Percentiles rank a stretch among this genome's conserved stretches.
Evolutionary conservation across 2,888 invertebrate genomes (phyloP).

Genomic region (Marronus borbonicus): DNA sequence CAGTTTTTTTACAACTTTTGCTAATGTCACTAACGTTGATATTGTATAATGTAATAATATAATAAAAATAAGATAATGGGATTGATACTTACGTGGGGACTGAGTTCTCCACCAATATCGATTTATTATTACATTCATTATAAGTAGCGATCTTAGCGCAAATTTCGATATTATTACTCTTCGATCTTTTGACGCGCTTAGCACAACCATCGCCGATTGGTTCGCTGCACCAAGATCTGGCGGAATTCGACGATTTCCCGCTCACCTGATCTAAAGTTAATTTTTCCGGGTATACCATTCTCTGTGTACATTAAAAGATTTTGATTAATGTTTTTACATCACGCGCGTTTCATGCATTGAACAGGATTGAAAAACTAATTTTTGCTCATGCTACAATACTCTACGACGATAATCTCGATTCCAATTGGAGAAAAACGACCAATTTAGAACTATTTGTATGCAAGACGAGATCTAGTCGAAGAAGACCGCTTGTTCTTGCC

Average conservation of each 20-base stretch:
- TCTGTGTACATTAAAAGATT: slow-evolving; percentile 58
- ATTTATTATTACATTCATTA: slow-evolving; percentile 52
- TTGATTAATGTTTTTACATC: no score
- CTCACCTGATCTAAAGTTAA: slow-evolving; percentile 65
- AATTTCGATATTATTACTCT: slow-evolving; percentile 38
- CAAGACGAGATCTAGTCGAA: slow-evolving; percentile 30
- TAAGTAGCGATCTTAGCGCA: slow-evolving; percentile 43
- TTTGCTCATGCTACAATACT: neutral
- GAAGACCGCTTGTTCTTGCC: neutral
- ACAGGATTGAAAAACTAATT: neutral
- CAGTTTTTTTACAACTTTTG: no score
- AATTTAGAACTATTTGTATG: slow-evolving; percentile 32
- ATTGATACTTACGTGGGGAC: slow-evolving; percentile 53
- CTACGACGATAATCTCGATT: neutral
- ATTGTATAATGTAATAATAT: no score
- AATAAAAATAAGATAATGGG: neutral
- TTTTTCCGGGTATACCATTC: slow-evolving; percentile 70
- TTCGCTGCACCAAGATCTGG: slow-evolving; percentile 67
- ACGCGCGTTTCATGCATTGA: no score
- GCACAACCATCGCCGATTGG: slow-evolving; percentile 62
- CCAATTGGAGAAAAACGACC: neutral
- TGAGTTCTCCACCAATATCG: slow-evolving; percentile 50
- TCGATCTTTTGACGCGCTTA: slow-evolving; percentile 54
- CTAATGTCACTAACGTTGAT: neutral
- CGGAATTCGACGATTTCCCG: slow-evolving; percentile 60